A percentile compares a stretch with the other conserved stretches of the same genome.
Conservation (phyloP, 2,888 invertebrate genomes). For the Charanyca ferruginea region DNA sequence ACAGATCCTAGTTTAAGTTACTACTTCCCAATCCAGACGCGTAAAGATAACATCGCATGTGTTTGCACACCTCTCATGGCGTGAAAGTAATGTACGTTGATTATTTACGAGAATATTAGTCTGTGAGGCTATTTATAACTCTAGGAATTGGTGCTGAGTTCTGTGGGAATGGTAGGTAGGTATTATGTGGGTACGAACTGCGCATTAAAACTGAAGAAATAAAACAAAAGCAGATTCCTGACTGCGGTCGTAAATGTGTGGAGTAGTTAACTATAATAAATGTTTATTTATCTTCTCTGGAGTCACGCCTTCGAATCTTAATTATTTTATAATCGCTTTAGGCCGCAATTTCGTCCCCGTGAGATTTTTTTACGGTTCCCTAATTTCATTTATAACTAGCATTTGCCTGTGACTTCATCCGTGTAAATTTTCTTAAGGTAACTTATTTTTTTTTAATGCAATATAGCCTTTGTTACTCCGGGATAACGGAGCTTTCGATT, state of each 20-base stretch:
- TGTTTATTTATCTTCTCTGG: neutral
- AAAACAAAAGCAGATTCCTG: neutral
- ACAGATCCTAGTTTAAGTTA: slow-evolving; percentile 12
- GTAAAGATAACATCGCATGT: slow-evolving; percentile 26
- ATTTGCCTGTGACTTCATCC: too few relatives aligned
- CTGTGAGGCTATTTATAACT: slow-evolving; percentile 17
- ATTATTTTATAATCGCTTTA: slow-evolving; percentile 1
- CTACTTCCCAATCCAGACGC: slow-evolving; percentile 29
- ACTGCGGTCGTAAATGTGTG: neutral
- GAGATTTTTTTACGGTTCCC: too few relatives aligned
- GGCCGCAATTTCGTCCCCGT: too few relatives aligned
- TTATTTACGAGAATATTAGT: slow-evolving; percentile 42
- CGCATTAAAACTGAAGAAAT: neutral
- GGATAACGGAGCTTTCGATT: too few relatives aligned
- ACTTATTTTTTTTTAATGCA: too few relatives aligned
- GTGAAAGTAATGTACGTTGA: slow-evolving; percentile 33
- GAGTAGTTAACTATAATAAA: neutral
- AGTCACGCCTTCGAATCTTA: neutral
- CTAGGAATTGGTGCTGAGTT: slow-evolving; percentile 9
- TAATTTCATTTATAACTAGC: too few relatives aligned
- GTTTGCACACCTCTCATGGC: slow-evolving; percentile 31
- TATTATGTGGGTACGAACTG: neutral
- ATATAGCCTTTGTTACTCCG: too few relatives aligned
- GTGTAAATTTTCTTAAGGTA: too few relatives aligned
- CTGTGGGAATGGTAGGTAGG: slow-evolving; percentile 22